phyloP scores from a whole-genome alignment of 1,140 invertebrate genomes.

The Pissodes strobi region DNA sequence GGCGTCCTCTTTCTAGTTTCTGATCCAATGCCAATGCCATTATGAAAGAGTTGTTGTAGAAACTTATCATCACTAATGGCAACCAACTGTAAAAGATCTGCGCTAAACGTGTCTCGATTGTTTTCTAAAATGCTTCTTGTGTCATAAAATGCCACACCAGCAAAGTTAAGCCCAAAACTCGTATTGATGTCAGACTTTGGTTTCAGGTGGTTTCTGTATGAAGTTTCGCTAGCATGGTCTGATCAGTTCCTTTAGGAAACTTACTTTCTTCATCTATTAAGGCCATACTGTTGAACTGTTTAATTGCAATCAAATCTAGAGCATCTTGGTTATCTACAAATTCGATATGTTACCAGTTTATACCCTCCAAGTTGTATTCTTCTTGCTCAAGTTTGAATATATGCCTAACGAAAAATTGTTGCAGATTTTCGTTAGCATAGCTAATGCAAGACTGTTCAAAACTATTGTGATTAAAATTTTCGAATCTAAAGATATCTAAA shows the following conservation, averaged over 20 bases:
- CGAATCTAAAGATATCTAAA: constrained; percentile 98
- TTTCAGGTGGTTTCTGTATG: constrained; percentile 95
- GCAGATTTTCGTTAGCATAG: constrained; percentile 99
- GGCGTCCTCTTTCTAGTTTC: constrained; percentile 94
- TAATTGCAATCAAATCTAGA: constrained; percentile 95
- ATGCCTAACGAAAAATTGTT: constrained; percentile 98
- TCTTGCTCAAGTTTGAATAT: constrained; percentile 99
- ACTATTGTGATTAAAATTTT: constrained; percentile 97
- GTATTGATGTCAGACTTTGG: constrained; percentile 96
- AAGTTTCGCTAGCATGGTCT: constrained; percentile 94
- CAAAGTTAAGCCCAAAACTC: constrained; percentile 96
- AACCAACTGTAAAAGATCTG: constrained; percentile 90
- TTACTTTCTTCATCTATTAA: constrained; percentile 98
- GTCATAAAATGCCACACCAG: constrained; percentile 96
- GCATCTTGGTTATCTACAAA: constrained; percentile 99
- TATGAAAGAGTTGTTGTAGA: constrained; percentile 85
- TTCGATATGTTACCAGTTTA: constrained; percentile 98
- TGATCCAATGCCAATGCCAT: constrained; percentile 92
- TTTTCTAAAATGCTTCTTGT: constrained; percentile 96
- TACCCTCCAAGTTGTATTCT: constrained; percentile 96
- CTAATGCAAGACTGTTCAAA: constrained; percentile 99
- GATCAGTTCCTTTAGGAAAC: constrained; percentile 97
- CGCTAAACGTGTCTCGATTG: constrained; percentile 96
- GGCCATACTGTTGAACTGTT: constrained; percentile 97
- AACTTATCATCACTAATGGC: constrained; percentile 94